phyloP scores from a whole-genome alignment of 2,888 invertebrate species.

The Biston betularia region DNA sequence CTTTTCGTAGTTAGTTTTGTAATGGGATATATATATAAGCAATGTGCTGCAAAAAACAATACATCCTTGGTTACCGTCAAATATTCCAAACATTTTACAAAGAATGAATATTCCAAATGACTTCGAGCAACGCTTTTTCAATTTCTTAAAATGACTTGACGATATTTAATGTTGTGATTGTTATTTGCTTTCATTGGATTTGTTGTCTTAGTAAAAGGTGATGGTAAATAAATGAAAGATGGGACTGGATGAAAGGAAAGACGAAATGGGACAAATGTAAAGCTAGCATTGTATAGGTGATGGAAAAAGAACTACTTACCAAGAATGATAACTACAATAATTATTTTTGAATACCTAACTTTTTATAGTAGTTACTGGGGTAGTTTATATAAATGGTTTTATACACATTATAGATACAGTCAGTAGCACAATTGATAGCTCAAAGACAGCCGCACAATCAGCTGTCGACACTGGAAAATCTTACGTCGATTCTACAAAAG shows the following conservation, averaged over 20 bases:
- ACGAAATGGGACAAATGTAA: conserved; percentile 1
- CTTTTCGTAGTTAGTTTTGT: conserved; percentile 7
- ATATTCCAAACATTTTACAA: background rate
- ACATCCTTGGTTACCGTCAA: background rate
- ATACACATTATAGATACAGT: conserved; percentile 63
- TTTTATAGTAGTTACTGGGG: background rate
- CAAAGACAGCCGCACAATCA: conserved; percentile 60
- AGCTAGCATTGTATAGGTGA: background rate
- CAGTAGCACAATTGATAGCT: conserved; percentile 62
- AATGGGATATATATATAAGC: background rate
- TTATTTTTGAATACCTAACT: background rate
- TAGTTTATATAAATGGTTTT: conserved; percentile 27
- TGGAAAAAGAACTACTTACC: conserved; percentile 3
- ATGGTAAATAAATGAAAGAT: background rate
- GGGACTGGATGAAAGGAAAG: background rate
- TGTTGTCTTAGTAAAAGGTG: background rate
- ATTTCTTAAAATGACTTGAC: background rate
- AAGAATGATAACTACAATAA: background rate
- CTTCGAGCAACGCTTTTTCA: no score
- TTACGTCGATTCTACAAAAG: conserved; percentile 63
- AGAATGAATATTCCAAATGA: background rate
- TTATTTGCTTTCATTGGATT: no score
- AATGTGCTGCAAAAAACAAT: background rate
- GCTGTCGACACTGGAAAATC: conserved; percentile 63
- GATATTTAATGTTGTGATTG: background rate